A percentile compares a stretch with the other conserved stretches of the same genome.
Evolutionary conservation across 2,797 vertebrate genomes (phyloP).

Genomic region (Anableps anableps): DNA sequence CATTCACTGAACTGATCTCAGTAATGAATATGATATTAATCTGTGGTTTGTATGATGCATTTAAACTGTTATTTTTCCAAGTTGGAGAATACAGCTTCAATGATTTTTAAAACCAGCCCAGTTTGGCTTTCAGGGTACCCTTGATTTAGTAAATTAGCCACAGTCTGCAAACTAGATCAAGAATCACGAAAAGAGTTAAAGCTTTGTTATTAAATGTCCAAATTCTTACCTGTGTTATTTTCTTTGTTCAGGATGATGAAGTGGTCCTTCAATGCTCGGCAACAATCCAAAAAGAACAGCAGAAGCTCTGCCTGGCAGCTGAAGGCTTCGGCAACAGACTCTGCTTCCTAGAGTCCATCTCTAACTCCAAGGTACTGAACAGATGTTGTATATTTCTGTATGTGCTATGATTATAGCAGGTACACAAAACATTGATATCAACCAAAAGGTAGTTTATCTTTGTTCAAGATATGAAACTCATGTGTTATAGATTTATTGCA

Average conservation of each 20-base stretch:
- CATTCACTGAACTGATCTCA: too few species aligned
- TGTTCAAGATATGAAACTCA: neutral
- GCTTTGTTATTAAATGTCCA: neutral
- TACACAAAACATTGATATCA: neutral
- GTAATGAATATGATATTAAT: too few species aligned
- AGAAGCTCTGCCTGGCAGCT: slow-evolving; percentile 93
- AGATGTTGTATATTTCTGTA: neutral
- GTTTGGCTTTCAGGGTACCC: too few species aligned
- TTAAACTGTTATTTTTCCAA: too few species aligned
- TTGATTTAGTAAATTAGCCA: too few species aligned
- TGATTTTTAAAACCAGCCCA: too few species aligned
- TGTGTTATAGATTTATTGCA: neutral
- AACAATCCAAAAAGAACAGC: slow-evolving; percentile 91
- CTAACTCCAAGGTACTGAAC: slow-evolving; percentile 91
- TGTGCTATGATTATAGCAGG: neutral
- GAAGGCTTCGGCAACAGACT: slow-evolving; percentile 97
- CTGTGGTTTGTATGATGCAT: too few species aligned
- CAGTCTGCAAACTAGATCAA: too few species aligned
- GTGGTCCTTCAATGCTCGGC: slow-evolving; percentile 95
- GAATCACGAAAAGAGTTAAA: neutral
- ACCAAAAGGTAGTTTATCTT: neutral
- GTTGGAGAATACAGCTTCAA: too few species aligned
- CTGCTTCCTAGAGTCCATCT: slow-evolving; percentile 96
- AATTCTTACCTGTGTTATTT: neutral
- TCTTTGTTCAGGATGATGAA: slow-evolving; percentile 88